phyloP scores from a whole-genome alignment of 2,888 invertebrate species.

The Leptinotarsa tumamoca region DNA sequence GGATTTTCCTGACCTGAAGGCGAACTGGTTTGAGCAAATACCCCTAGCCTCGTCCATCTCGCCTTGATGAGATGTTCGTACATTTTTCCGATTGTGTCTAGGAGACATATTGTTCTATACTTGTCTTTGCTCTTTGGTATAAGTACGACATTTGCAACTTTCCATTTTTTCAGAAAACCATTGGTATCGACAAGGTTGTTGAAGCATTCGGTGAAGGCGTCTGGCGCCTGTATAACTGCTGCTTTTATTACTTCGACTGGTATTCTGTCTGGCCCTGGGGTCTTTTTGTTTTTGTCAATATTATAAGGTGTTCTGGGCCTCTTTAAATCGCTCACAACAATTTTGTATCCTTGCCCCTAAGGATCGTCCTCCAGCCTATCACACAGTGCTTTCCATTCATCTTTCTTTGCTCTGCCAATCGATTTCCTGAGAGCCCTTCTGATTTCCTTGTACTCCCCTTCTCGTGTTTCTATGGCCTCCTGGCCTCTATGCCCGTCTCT shows the following conservation, averaged over 20 bases:
- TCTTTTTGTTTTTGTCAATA: slow-evolving; percentile 9
- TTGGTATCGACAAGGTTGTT: slow-evolving; percentile 18
- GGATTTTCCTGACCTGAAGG: neutral
- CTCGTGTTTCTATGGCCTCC: neutral
- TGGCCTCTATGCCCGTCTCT: neutral
- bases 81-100: slow-evolving; percentile 2
- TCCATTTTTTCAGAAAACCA: slow-evolving; percentile 39
- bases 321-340: slow-evolving; percentile 8
- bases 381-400: neutral
- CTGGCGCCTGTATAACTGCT: slow-evolving; percentile 5
- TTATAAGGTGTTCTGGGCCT: slow-evolving; percentile 10
- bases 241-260: slow-evolving; percentile 20
- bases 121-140: slow-evolving; percentile 11
- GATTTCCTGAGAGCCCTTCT: neutral
- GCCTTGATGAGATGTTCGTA: neutral
- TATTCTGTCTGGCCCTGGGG: slow-evolving; percentile 31
- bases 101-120: neutral
- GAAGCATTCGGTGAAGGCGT: neutral
- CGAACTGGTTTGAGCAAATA: neutral
- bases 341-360: neutral
- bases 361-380: too few species aligned
- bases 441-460: slow-evolving; percentile 3
- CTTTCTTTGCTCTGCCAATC: neutral
- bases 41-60: neutral
- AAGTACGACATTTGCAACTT: slow-evolving; percentile 31